Evolutionary conservation across 2,888 invertebrate species (phyloP).

Genomic region (Fragum sueziense): DNA sequence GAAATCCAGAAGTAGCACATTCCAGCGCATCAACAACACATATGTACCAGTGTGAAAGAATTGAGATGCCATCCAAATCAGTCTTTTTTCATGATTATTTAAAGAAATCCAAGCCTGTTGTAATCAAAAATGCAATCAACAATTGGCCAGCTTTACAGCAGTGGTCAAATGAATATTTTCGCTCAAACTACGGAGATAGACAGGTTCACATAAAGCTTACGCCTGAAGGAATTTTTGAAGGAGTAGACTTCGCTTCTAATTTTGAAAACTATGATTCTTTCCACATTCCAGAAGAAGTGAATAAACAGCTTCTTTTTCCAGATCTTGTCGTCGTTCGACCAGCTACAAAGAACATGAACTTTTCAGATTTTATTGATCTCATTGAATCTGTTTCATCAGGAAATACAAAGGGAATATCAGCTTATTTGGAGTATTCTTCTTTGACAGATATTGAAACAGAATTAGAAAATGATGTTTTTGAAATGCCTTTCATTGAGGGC

Average conservation of each 20-base stretch:
- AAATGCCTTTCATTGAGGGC: conserved; percentile 72
- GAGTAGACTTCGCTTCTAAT: conserved; percentile 73
- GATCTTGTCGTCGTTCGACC: conserved; percentile 81
- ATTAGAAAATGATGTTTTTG: conserved; percentile 72
- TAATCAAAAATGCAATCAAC: conserved; percentile 71
- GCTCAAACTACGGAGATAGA: conserved; percentile 66
- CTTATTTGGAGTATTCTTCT: conserved; percentile 81
- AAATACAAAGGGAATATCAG: conserved; percentile 70
- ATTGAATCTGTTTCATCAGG: conserved; percentile 70
- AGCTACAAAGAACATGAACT: conserved; percentile 75
- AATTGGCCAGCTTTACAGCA: conserved; percentile 76
- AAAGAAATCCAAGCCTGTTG: conserved; percentile 77
- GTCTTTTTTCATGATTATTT: conserved; percentile 77
- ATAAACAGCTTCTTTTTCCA: conserved; percentile 71
- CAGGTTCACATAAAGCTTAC: conserved; percentile 78
- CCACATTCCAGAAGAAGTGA: conserved; percentile 73
- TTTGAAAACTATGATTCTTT: conserved; percentile 76
- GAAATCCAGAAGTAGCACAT: not conserved
- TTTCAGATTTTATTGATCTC: conserved; percentile 77
- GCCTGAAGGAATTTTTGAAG: conserved; percentile 78
- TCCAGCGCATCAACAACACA: not conserved
- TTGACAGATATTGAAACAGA: conserved; percentile 75
- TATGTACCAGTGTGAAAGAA: conserved; percentile 67
- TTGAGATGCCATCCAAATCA: conserved; percentile 57
- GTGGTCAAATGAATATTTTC: conserved; percentile 77